Evolutionary conservation across 2,888 invertebrate species (phyloP), one percentile per base, ranked within the genome.

Genomic region (Eurytoma californica): DNA sequence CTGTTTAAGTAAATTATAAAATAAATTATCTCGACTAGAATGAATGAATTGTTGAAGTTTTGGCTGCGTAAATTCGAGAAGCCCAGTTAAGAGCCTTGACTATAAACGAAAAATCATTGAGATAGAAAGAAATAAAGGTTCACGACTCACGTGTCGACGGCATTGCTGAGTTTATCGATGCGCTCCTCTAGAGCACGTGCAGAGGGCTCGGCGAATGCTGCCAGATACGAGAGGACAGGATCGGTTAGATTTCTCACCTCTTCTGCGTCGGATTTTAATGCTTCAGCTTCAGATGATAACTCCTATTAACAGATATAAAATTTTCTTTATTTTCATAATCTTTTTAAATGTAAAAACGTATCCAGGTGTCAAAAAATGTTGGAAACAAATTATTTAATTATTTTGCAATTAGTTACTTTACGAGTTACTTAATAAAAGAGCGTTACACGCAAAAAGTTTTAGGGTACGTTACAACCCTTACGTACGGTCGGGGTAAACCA

Each of bases 241-340:
- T 93, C 93, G 61, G 95, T 94, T 88, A 95, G 92, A 77, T 94
- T 93, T 83, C 93, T 89, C 57, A 95, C 92, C 87, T 95, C 95
- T 86, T 94, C 94, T 84, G 86, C 82, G 24, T 84, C 92, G 79
- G 94, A 92, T 89, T 93, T 93, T 83, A 95, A 91, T 85, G 94
- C 92, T 87, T 94, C 93, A 82, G 95, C 94, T 91, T 96, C 96
- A 83, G 91, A 91, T 89, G 94, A 93, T 85, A 96, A 91, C 89
- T 95, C 95, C 96, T 96, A 89, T 20, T 24, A 60, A 60, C 61
- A 66, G 78, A 75, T 55, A 83, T 69, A 47, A 49, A 47, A 4
- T 13, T 24, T 55, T 61, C 16, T 60, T 60, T 14, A 16, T 14
- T 14, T 16, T 28, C 28, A 0, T 13, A 24, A 24, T 18, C 0